These are phyloP conservation scores for Nomia melanderi DNA, from an alignment of 1,140 invertebrate species.

Conservation along the genomic window DNA sequence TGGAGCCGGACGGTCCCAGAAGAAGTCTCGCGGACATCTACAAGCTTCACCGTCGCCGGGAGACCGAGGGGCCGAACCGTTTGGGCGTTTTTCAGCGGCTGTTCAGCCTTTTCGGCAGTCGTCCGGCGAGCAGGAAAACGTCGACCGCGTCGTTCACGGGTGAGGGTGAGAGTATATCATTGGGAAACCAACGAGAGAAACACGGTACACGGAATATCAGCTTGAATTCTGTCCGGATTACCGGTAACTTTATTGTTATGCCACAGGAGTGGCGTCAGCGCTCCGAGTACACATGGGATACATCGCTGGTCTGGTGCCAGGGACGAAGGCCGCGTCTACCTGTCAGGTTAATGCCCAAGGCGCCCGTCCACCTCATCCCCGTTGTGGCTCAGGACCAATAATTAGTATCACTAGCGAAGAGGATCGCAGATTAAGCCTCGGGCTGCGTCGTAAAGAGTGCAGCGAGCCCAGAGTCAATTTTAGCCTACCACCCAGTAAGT, in stretches of 20 bases:
- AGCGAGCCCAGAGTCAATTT: slow-evolving; percentile 85
- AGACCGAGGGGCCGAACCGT: slow-evolving; percentile 75
- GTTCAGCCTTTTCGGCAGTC: slow-evolving; percentile 83
- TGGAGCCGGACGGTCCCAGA: slow-evolving; percentile 72
- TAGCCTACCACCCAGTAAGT: slow-evolving; percentile 81
- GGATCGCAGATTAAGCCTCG: slow-evolving; percentile 75
- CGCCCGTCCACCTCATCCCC: slow-evolving; percentile 76
- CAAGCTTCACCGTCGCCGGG: slow-evolving; percentile 74
- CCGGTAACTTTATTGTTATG: slow-evolving; percentile 11
- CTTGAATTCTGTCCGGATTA: not conserved
- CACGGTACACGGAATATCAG: not conserved
- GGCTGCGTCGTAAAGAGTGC: slow-evolving; percentile 73
- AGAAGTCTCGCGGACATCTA: slow-evolving; percentile 77
- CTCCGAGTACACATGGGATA: slow-evolving; percentile 87
- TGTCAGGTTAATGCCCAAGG: slow-evolving; percentile 77
- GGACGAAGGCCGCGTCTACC: slow-evolving; percentile 80
- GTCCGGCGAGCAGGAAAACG: slow-evolving; percentile 83
- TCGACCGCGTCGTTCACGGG: slow-evolving; percentile 85
- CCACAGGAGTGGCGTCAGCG: slow-evolving; percentile 84
- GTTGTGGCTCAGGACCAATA: slow-evolving; percentile 78
- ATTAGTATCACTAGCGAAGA: slow-evolving; percentile 79
- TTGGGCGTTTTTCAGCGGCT: slow-evolving; percentile 78
- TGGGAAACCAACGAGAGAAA: not conserved
- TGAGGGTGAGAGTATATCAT: slow-evolving; percentile 46
- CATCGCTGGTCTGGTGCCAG: slow-evolving; percentile 86